Base-by-base conservation (phyloP, 2,113 vertebrate genomes). In the Grus americana region DNA sequence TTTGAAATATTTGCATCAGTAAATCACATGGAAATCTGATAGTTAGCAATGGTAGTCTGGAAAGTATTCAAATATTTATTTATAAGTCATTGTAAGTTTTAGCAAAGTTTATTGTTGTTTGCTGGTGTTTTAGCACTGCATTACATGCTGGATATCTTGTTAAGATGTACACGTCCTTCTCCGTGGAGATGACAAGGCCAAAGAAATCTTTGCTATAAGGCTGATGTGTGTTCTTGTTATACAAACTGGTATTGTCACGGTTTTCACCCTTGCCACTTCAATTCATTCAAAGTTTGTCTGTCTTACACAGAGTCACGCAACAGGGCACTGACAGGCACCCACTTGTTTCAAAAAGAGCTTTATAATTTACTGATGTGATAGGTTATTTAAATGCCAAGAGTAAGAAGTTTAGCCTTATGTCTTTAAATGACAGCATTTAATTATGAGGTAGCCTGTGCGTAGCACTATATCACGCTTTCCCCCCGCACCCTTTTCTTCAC, bases 301-400 rank as follows among this genome's bases (percentile, higher is more conserved):
- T 78, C 36, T 92, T 65, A 70, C 59, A 72, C n/a, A 27, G 58
- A 81, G 79, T 74, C 52, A 88, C 44, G 36, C n/a, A 81, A 47
- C 40, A 79, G 47, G 84, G 59, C 67, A 70, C 44, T 79, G 65
- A 79, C 52, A 92, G 46, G 44, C 40, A 59, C 22, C 42, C 44
- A 47, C 75, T 74, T 92, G 36, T 79, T 91, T 94, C 76, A 76
- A 47, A 88, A 65, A 72, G 11, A 90, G 72, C 70, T 88, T 88
- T 88, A 62, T 80, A 84, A 86, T 94, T 84, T 92, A 73, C 50
- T 91, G 68, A 26, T 93, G 73, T 90, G 40, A 94, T 63, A 84
- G 72, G 88, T 91, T 94, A 89, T 94, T 94, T 93, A 91, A 92
- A 92, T 87, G 49, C 65, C 68, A 84, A 55, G 49, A 81, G 18